phyloP scores from a whole-genome alignment of 2,113 vertebrate species.

The Mastomys natalensis region DNA sequence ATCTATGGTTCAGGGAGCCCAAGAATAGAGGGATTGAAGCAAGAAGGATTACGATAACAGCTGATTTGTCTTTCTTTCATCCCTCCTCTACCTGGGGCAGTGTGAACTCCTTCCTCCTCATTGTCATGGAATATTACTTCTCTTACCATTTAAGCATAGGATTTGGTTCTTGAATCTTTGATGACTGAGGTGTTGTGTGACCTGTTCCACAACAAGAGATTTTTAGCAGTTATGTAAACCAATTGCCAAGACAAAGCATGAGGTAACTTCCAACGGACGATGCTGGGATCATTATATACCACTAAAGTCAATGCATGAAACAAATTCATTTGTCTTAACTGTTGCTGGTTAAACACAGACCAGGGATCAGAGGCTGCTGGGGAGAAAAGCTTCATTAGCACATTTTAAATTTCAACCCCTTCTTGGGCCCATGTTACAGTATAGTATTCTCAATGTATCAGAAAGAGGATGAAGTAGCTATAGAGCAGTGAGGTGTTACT shows the following conservation, averaged over 20 bases:
- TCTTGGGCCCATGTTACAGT: background rate
- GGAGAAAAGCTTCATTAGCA: background rate
- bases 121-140: background rate
- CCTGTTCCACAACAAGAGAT: background rate
- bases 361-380: background rate
- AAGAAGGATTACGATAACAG: background rate
- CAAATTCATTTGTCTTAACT: background rate
- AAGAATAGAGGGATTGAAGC: background rate
- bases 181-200: background rate
- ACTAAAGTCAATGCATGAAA: background rate
- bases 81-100: background rate
- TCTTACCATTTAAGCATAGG: background rate
- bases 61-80: background rate
- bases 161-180: background rate
- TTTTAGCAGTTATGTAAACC: background rate
- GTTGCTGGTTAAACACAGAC: background rate
- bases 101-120: rapidly evolving
- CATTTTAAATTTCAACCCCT: background rate
- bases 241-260: background rate
- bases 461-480: background rate
- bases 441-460: background rate
- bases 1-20: background rate
- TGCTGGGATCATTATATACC: background rate
- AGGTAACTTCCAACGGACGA: background rate
- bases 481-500: background rate